phyloP scores from a whole-genome alignment of 23 tunicate species.

The Clavelina lepadiformis region DNA sequence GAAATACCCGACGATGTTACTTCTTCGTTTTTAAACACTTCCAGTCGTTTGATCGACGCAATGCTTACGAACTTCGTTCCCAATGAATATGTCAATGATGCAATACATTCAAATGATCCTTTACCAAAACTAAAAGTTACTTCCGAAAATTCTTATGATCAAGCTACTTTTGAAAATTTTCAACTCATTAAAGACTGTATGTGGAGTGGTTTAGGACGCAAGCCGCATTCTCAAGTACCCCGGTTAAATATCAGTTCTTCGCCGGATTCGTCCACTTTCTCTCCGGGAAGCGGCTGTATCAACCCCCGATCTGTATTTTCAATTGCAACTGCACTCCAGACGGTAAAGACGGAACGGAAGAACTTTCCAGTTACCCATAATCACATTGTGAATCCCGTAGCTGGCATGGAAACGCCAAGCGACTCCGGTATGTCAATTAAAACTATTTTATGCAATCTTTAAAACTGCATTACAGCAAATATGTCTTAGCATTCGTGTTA shows the following conservation, averaged over 20 bases:
- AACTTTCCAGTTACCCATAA: too few relatives aligned
- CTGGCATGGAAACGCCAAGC: slow-evolving; percentile 1
- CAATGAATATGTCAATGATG: background rate
- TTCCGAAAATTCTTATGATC: background rate
- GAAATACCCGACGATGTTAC: background rate
- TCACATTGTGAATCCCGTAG: background rate
- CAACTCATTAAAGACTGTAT: slow-evolving; percentile 60
- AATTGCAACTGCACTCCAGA: background rate
- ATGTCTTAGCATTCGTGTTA: too few relatives aligned
- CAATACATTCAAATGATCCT: background rate
- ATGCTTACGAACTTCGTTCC: too few relatives aligned
- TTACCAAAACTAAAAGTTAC: background rate
- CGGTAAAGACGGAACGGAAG: too few relatives aligned
- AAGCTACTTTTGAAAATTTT: too few relatives aligned
- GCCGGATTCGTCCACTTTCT: slow-evolving; percentile 17
- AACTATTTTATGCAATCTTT: background rate
- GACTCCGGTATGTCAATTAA: slow-evolving; percentile 19
- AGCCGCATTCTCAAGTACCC: slow-evolving; percentile 18
- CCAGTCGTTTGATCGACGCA: too few relatives aligned
- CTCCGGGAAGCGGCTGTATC: slow-evolving; percentile 53
- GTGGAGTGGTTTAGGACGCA: slow-evolving; percentile 73
- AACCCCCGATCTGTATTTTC: slow-evolving; percentile 48
- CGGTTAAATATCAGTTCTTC: slow-evolving; percentile 10
- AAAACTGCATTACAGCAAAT: too few relatives aligned
- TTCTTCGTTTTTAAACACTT: background rate